Evolutionary conservation across 2,888 invertebrate species (phyloP), one percentile per base, ranked within the genome.

Genomic region (Ochropleura plecta): DNA sequence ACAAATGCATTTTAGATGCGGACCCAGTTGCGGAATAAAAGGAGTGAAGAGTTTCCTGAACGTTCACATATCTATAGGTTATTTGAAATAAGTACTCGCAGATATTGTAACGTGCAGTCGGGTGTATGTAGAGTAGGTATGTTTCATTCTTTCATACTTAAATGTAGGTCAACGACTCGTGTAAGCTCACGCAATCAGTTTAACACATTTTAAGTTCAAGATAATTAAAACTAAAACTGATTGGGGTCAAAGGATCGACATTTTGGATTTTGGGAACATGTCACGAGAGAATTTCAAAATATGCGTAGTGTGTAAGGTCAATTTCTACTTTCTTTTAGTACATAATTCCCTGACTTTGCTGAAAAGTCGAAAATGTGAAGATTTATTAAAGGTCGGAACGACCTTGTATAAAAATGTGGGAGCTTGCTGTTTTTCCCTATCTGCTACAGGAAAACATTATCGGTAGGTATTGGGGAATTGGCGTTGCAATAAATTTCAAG

Each of bases 1-100:
- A 81, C 85, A 89, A 91, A 91, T 91, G 90, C 89, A 92, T 92
- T 92, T 91, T 90, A 90, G 85, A 90, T 90, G 88, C 86, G 86
- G 85, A 81, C 85, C 76, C 88, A 88, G 89, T 88, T 87, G 87
- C 84, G 82, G 82, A 86, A 86, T 86, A 82, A 89, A 90, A 85
- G 83, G 77, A 85, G 81, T 81, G 78, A 86, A 86, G 85, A 83
- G 79, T 73, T 86, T 81, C 63, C 59, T 59, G 66, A 72, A 69
- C 74, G 72, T 66, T 84, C 63, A 66, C 70, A 82, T 71, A 78
- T 74, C 75, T 64, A 73, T 73, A 65, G 55, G 55, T 73, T 84
- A 71, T 81, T 81, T 74, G 57, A 59, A 79, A 73, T 82, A 81
- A 73, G 66, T 59, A 70, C 67, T 49, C 46, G 66, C 42, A 55